These are phyloP conservation scores for Leptinotarsa texana DNA, from an alignment of 1,140 invertebrate species.

Conservation along the genomic window DNA sequence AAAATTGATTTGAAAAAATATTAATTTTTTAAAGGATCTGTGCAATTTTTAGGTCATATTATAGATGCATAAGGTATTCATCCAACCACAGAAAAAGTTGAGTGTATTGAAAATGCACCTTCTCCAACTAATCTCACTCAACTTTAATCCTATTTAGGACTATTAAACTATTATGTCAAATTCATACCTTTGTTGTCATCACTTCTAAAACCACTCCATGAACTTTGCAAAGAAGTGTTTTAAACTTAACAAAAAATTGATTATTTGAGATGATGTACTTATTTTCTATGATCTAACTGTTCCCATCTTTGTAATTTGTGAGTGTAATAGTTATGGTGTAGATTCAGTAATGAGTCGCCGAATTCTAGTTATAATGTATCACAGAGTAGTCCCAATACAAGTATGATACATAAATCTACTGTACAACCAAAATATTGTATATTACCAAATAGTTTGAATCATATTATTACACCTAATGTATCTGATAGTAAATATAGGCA, in stretches of 20 bases:
- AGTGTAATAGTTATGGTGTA: background rate
- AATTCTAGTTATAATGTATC: background rate
- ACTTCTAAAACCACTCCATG: background rate
- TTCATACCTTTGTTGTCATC: background rate
- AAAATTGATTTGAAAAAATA: no score
- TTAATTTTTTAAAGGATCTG: no score
- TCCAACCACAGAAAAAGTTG: no score
- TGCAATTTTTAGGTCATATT: no score
- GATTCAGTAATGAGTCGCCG: background rate
- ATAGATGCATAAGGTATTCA: no score
- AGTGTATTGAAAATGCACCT: no score
- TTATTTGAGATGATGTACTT: background rate
- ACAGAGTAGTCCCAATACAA: no score
- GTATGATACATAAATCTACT: no score
- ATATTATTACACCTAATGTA: no score
- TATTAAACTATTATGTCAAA: background rate
- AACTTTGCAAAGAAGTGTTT: background rate
- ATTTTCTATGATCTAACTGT: background rate
- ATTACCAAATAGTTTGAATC: no score
- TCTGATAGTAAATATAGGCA: no score
- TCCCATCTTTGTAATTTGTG: background rate
- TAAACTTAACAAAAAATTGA: background rate
- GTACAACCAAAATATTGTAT: no score
- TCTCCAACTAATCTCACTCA: background rate
- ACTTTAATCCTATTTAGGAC: background rate